Evolutionary conservation across 2,113 vertebrate genomes (phyloP), one percentile per base, ranked within the genome.

Genomic region (Ophthalmolycus amberensis): DNA sequence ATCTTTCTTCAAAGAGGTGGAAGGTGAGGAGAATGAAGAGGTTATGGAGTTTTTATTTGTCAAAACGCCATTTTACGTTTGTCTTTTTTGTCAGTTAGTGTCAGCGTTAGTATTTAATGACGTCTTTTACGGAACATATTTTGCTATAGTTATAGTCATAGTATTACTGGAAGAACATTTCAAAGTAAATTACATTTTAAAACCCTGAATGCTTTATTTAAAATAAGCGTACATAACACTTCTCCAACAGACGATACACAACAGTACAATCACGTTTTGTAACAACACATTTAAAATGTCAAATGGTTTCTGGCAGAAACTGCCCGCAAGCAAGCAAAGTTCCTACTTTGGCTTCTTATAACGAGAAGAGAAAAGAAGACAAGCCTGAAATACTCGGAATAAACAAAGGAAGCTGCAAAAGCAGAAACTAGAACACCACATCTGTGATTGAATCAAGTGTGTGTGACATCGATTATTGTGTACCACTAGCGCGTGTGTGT

Each of bases 131-230:
- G 1, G 59, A 62, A 34, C 52, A 29, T 27, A 5, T 27, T 59
- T 59, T 2, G 12, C 29, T 8, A 9, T 59, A 59, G 14, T 29
- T 14, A 7, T 25, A 25, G 12, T 27, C 2, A 59, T 15, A 12
- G 32, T 32, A 5, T 18, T 32, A 20, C 14, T 65, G 34, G 1
- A 77, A 38, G 14, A 8, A 76, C 40, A 64, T 22, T 42, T 48
- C 42, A 37, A 27, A 65, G 4, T 25, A 0, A 40, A 54, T 27
- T 1, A 11, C 22, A 29, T 71, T 84, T 91, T 81, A 86, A 90
- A 90, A 85, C 89, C 90, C 93, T 94, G 91, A 95, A 93, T 94
- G 85, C 90, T 95, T 95, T 95, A 96, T 95, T 95, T 90, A 93
- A 95, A 94, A 93, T 95, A 93, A 91, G 89, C 86, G 88, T 93